Base-by-base conservation (phyloP, 2,797 vertebrate genomes). In the Acrossocheilus fasciatus region DNA sequence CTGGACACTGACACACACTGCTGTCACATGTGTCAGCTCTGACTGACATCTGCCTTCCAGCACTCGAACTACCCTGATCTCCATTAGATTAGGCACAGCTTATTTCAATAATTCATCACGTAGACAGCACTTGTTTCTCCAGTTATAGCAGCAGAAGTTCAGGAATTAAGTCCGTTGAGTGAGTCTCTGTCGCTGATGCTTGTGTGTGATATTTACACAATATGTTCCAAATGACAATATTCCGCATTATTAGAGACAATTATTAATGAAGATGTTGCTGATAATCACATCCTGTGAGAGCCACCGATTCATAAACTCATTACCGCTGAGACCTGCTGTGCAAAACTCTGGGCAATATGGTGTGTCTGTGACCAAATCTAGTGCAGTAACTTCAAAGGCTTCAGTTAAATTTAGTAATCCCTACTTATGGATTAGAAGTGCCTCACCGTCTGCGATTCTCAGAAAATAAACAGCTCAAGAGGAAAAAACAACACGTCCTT, bases 21-120 rank as follows among this genome's bases (percentile, higher is more conserved):
- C 87, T 88, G 89, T 88, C 89, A 91, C 80, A 73, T 82, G 68
- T 78, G 66, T 88, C 88, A 89, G 64, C 85, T 34, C 78, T 87
- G 89, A 89, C 78, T 89, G 90, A 89, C 90, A 90, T 87, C 83
- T 90, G 89, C 89, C 90, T 89, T 81, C 76, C 78, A 50, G 59
- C 74, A 34, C 87, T 45, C 62, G 75, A 77, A 84, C 88, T 85
- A 75, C 34, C 79, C 70, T 5, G n/a, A 72, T 72, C 54, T 81
- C 74, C 69, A 84, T 79, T 86, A 85, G 82, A 88, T 83, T 81
- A 87, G 84, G 82, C 76, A 54, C 83, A 84, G 47, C 10, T 88
- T 87, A 88, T 90, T 90, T 91, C 87, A 91, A 90, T 91, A 87
- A 91, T 89, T 89, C 81, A 90, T 89, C 83, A 50, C 57, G 77